A percentile compares a stretch with the other conserved stretches of the same genome.
Evolutionary conservation across 2,888 invertebrate species (phyloP).

Genomic region (Eustalomyia histrio): DNA sequence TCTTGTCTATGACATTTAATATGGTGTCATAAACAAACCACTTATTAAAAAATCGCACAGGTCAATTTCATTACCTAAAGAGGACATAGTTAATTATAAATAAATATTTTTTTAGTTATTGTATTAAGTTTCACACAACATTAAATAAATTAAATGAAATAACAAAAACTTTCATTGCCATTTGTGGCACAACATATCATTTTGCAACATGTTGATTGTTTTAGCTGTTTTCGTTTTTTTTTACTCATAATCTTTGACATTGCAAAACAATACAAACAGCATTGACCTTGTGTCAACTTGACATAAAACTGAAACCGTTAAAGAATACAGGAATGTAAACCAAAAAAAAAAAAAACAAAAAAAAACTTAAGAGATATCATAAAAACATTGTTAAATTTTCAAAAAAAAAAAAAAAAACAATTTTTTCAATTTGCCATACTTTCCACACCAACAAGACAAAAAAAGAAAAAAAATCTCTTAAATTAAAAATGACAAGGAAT

Average conservation of each 20-base stretch:
- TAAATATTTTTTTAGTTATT: constrained; percentile 16
- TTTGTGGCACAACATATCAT: constrained; percentile 42
- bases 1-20: no score
- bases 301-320: constrained; percentile 41
- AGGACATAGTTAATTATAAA: constrained; percentile 32
- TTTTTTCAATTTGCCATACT: constrained; percentile 47
- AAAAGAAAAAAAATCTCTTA: constrained; percentile 28
- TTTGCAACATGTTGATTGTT: constrained; percentile 53
- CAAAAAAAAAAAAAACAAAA: constrained; percentile 26
- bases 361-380: background rate
- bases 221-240: constrained; percentile 49
- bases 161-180: constrained; percentile 58
- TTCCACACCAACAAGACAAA: constrained; percentile 42
- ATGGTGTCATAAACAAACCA: background rate
- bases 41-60: background rate
- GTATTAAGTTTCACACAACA: constrained; percentile 47
- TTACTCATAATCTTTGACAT: constrained; percentile 56
- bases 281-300: constrained; percentile 63
- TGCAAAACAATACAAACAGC: constrained; percentile 57
- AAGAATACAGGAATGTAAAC: background rate
- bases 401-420: background rate
- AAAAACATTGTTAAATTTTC: background rate
- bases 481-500: constrained; percentile 61
- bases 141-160: constrained; percentile 15
- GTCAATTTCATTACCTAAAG: constrained; percentile 36